A percentile compares a stretch with the other conserved stretches of the same genome.
Conservation (phyloP, 2,888 invertebrate species). For the Caenorhabditis sinica region DNA sequence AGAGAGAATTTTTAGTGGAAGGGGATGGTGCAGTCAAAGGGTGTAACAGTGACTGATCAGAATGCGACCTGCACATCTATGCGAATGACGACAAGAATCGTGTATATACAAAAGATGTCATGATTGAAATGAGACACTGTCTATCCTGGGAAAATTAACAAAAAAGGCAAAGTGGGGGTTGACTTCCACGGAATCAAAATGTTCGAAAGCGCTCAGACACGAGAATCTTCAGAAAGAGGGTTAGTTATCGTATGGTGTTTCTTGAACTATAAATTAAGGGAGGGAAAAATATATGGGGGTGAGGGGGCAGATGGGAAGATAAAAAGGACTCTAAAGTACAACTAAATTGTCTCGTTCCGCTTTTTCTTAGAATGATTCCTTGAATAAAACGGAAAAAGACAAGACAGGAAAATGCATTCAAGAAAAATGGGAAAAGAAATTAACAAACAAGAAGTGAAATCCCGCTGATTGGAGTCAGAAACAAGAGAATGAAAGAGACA, state of each 20-base stretch:
- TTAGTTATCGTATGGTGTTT: conserved; percentile 29
- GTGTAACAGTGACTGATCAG: conserved; percentile 50
- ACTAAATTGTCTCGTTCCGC: conserved; percentile 42
- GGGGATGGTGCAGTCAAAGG: conserved; percentile 14
- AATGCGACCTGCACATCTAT: conserved; percentile 63
- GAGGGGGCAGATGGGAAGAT: conserved; percentile 14
- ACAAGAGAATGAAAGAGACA: conserved; percentile 50
- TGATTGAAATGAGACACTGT: conserved; percentile 65
- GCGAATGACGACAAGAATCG: conserved; percentile 46
- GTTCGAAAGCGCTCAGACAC: conserved; percentile 68
- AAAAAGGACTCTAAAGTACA: conserved; percentile 50
- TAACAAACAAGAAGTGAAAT: conserved; percentile 50
- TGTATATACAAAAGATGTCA: conserved; percentile 61
- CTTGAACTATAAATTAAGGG: conserved; percentile 55
- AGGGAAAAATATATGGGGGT: conserved; percentile 29
- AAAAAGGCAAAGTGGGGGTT: conserved; percentile 29
- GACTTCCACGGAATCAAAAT: conserved; percentile 46
- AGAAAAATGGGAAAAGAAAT: conserved; percentile 31
- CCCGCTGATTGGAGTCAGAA: conserved; percentile 59
- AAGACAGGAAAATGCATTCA: conserved; percentile 51
- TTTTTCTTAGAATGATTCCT: conserved; percentile 14
- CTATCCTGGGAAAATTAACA: conserved; percentile 43
- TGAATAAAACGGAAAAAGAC: conserved; percentile 1
- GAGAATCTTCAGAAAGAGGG: conserved; percentile 63
- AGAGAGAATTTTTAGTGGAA: conserved; percentile 9